phyloP scores from a whole-genome alignment of 2,113 vertebrate species.

The Gnathonemus echidnorhynchus region DNA sequence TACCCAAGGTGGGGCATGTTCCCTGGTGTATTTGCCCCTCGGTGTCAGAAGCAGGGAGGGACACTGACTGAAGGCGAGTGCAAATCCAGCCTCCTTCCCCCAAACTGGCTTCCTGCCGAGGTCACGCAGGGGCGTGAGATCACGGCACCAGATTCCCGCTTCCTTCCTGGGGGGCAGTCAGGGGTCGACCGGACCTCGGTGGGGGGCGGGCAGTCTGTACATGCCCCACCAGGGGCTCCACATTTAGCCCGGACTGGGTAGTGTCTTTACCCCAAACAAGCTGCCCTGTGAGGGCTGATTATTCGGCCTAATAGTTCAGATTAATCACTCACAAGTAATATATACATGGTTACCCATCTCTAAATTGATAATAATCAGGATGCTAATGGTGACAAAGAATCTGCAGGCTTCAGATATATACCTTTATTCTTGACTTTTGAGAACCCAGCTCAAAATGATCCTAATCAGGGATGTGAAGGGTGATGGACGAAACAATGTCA shows the following conservation, averaged over 20 bases:
- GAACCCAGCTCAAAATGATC: neutral
- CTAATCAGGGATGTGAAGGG: neutral
- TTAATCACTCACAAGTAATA: neutral
- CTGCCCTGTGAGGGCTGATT: neutral
- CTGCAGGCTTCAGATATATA: neutral
- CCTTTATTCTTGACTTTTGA: neutral
- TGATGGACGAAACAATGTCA: neutral
- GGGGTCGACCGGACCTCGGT: neutral
- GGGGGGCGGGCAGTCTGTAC: neutral
- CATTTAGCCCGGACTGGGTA: neutral
- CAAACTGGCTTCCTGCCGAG: neutral
- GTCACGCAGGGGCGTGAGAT: neutral
- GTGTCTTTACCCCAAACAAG: neutral
- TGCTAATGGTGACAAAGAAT: neutral
- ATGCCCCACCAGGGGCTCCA: neutral
- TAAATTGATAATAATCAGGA: neutral
- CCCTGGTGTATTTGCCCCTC: neutral
- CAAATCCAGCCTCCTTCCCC: neutral
- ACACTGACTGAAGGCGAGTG: neutral
- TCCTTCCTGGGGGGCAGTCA: constrained; percentile 2
- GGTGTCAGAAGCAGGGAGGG: neutral
- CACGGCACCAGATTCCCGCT: neutral
- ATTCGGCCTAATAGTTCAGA: neutral
- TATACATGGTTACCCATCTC: neutral
- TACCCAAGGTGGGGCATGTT: neutral